These are phyloP conservation scores for Anthopleura xanthogrammica DNA, from an alignment of 92 coral and sea anemone genomes.

Conservation along the genomic window DNA sequence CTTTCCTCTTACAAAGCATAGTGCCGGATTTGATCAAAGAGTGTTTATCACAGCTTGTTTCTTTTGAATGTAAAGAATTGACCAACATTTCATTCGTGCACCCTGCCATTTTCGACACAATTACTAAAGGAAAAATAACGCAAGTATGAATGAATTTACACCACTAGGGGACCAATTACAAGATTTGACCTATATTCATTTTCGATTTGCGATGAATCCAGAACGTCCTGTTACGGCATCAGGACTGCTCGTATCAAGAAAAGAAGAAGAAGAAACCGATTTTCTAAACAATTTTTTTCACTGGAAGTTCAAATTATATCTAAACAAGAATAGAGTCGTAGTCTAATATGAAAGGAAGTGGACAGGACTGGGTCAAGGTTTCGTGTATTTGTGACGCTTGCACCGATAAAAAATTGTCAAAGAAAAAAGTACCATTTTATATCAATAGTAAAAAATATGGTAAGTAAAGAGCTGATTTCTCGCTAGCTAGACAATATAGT, in stretches of 20 bases:
- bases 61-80: not conserved
- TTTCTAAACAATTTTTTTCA: not conserved
- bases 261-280: not conserved
- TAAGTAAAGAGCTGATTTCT: not conserved
- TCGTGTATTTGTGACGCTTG: conserved; percentile 19
- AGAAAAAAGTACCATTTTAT: conserved; percentile 23
- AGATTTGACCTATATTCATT: conserved; percentile 1
- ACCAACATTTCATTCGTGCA: not conserved
- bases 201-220: not conserved
- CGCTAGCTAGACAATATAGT: not conserved
- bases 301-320: not conserved
- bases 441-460: conserved; percentile 28
- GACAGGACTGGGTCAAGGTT: not conserved
- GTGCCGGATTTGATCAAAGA: not conserved
- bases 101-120: not conserved
- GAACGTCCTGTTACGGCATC: not conserved
- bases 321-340: not conserved
- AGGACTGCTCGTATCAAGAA: not conserved
- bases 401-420: conserved; percentile 13
- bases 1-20: not conserved
- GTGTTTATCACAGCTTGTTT: not conserved
- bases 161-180: not conserved
- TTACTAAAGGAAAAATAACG: not conserved
- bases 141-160: not conserved
- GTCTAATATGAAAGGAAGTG: not conserved